Evolutionary conservation across 2,797 vertebrate species (phyloP).

Genomic region (Enteromius paludinosus): DNA sequence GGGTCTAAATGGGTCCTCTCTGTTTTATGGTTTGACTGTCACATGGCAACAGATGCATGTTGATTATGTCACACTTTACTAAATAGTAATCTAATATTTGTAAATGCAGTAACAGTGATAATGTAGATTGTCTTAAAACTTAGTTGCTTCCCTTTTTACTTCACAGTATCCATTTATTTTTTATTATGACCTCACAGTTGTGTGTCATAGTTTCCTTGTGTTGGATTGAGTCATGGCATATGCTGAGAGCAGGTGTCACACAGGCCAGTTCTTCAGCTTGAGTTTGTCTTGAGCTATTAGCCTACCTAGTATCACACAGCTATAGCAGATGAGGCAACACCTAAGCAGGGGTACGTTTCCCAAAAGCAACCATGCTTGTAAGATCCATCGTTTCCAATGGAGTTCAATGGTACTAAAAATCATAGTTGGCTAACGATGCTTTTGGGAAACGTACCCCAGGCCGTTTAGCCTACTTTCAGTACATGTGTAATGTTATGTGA

Average conservation of each 20-base stretch:
- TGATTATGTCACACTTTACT: too few species aligned
- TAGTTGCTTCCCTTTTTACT: neutral
- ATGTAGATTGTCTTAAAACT: neutral
- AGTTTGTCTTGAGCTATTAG: neutral
- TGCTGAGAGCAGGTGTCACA: neutral
- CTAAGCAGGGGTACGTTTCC: too few species aligned
- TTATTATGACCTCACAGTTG: conserved; percentile 2
- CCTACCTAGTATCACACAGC: neutral
- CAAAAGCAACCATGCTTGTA: too few species aligned
- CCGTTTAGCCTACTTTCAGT: neutral
- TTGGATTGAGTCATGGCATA: neutral
- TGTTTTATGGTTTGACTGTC: neutral
- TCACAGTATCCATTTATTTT: conserved; percentile 17
- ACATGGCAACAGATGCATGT: too few species aligned
- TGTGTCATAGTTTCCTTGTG: conserved; percentile 14
- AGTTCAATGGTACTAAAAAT: too few species aligned
- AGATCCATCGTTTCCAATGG: too few species aligned
- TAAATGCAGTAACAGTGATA: neutral
- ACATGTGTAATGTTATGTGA: neutral
- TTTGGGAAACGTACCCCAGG: too few species aligned
- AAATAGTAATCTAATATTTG: too few species aligned
- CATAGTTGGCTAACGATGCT: too few species aligned
- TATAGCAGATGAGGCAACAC: neutral
- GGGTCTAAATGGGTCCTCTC: neutral
- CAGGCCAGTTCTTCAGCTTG: neutral